Evolutionary conservation across 2,113 vertebrate species (phyloP).

Genomic region (Rhabdornis inornatus): DNA sequence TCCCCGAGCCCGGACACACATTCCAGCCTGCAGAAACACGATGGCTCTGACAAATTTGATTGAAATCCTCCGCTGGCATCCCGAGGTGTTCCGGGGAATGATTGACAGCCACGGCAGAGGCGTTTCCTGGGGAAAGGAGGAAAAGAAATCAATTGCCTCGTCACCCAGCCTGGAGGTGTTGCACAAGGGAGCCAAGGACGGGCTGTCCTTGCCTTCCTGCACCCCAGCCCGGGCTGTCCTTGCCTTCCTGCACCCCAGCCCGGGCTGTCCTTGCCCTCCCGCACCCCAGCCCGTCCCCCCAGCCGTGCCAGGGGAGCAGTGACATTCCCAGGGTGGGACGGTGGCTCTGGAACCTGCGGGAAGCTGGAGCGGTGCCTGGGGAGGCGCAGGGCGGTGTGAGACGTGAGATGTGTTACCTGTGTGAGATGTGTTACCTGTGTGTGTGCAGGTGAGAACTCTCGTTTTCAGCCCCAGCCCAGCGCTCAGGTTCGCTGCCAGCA

Average conservation of each 20-base stretch:
- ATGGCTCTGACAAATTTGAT: not conserved
- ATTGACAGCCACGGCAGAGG: not conserved
- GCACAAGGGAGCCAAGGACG: not conserved
- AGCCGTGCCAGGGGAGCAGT: too few species aligned
- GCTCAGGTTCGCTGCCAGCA: not conserved
- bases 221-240: not conserved
- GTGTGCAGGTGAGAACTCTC: too few species aligned
- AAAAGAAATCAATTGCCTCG: not conserved
- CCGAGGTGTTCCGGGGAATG: not conserved
- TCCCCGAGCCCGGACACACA: not conserved
- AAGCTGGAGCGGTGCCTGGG: not conserved
- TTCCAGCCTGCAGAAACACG: not conserved
- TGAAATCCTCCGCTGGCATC: not conserved
- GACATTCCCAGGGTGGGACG: not conserved
- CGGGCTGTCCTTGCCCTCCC: not conserved
- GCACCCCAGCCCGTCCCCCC: not conserved
- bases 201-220: not conserved
- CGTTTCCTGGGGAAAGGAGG: not conserved
- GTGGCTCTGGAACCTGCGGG: rapidly evolving
- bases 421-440: too few species aligned
- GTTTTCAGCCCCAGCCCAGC: not conserved
- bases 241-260: not conserved
- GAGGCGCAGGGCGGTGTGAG: not conserved
- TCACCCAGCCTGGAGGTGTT: not conserved
- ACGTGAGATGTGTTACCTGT: too few species aligned